Percentiles rank a stretch among this genome's conserved stretches.
Evolutionary conservation across 2,113 vertebrate species (phyloP).

Genomic region (Sitta europaea): DNA sequence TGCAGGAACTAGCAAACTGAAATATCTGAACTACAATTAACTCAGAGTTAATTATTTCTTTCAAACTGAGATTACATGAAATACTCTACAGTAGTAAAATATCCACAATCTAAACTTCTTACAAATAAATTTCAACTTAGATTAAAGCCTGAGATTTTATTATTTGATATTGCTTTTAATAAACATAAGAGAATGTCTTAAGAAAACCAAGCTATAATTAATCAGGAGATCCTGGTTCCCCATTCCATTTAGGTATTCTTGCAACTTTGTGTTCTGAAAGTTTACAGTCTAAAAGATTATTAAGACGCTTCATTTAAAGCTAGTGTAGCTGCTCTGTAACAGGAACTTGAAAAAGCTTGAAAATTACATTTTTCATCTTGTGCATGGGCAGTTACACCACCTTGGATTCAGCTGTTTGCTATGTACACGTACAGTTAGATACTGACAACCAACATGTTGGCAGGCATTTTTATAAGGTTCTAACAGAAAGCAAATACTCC

Average conservation of each 20-base stretch:
- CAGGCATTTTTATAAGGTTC: not conserved
- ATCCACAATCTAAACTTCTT: not conserved
- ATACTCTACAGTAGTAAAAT: not conserved
- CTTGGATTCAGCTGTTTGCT: not conserved
- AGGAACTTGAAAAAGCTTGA: not conserved
- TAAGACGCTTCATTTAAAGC: not conserved
- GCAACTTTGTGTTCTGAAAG: not conserved
- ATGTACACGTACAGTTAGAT: not conserved
- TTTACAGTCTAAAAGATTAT: not conserved
- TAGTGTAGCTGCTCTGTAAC: not conserved
- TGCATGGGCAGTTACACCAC: not conserved
- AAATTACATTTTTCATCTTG: not conserved
- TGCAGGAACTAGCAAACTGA: not conserved
- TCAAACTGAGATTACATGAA: not conserved
- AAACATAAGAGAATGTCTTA: not conserved
- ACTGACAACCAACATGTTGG: not conserved
- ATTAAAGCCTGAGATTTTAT: not conserved
- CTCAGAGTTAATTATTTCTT: not conserved
- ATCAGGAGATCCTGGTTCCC: not conserved
- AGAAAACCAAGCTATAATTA: not conserved
- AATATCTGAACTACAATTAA: not conserved
- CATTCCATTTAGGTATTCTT: not conserved
- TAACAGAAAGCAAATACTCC: not conserved
- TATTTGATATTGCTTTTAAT: not conserved
- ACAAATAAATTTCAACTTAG: not conserved